These are phyloP conservation scores for Willisornis vidua DNA, from an alignment of 2,113 vertebrate species.

Conservation along the genomic window DNA sequence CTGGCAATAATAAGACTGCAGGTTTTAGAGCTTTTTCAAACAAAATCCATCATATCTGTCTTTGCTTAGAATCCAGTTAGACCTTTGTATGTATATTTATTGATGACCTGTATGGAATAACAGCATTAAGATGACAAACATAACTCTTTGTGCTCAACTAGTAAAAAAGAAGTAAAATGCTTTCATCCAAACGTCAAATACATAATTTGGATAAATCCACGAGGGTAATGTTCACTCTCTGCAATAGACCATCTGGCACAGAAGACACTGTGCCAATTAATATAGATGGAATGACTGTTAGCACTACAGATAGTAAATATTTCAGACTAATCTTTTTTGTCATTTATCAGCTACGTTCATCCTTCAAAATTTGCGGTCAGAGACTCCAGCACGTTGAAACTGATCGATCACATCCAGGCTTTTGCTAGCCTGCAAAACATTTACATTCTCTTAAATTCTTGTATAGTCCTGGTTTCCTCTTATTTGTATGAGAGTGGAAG, in stretches of 20 bases:
- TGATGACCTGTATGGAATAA: not conserved
- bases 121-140: not conserved
- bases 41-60: not conserved
- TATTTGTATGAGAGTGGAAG: not conserved
- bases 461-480: not conserved
- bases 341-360: slow-evolving; percentile 3
- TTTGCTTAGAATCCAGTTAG: not conserved
- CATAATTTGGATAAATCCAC: slow-evolving; percentile 14
- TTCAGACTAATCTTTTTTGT: not conserved
- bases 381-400: not conserved
- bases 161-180: slow-evolving; percentile 1
- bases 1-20: not conserved
- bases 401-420: not conserved
- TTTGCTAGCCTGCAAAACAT: not conserved
- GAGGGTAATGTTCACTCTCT: not conserved
- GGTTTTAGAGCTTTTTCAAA: not conserved
- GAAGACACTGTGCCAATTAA: slow-evolving; percentile 35
- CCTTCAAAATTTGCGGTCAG: not conserved
- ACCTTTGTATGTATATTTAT: not conserved
- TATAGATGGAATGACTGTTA: not conserved
- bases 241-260: slow-evolving; percentile 61
- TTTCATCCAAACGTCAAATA: slow-evolving; percentile 9
- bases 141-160: not conserved
- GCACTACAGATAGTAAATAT: slow-evolving; percentile 13
- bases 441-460: not conserved